These are phyloP conservation scores for Yponomeuta malinellus DNA, from an alignment of 2,888 invertebrate genomes.

Conservation along the genomic window DNA sequence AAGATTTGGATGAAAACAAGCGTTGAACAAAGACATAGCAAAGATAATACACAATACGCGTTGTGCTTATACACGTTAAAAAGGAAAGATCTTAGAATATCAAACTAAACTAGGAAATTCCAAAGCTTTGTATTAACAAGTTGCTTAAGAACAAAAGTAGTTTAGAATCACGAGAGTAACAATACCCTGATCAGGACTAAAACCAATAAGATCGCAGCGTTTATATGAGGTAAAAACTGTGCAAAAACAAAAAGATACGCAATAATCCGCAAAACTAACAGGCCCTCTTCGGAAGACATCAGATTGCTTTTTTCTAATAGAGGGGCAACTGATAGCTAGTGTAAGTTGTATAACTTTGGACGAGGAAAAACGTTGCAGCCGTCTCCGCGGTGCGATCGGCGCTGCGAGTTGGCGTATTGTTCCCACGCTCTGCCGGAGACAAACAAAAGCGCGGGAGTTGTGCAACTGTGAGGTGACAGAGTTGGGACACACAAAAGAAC, in stretches of 20 bases:
- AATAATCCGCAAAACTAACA: too few species aligned
- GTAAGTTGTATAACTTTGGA: not conserved
- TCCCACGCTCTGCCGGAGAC: not conserved
- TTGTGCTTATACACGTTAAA: too few species aligned
- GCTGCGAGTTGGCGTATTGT: not conserved
- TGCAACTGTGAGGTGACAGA: not conserved
- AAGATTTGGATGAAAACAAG: too few species aligned
- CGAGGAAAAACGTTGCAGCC: not conserved
- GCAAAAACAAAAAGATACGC: not conserved
- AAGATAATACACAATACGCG: too few species aligned
- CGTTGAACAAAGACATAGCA: too few species aligned
- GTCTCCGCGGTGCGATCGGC: not conserved
- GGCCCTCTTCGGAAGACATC: too few species aligned
- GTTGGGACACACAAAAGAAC: not conserved
- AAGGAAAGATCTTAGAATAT: too few species aligned
- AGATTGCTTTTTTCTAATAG: too few species aligned
- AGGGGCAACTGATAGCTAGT: too few species aligned
- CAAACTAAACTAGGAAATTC: too few species aligned
- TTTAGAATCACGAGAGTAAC: not conserved
- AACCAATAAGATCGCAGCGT: not conserved
- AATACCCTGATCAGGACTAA: not conserved
- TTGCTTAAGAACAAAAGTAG: not conserved
- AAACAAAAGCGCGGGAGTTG: slow-evolving; percentile 2
- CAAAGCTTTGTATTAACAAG: too few species aligned
- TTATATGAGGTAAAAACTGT: not conserved